Conservation (phyloP, 2,888 invertebrate genomes). For the Thymelicus sylvestris region DNA sequence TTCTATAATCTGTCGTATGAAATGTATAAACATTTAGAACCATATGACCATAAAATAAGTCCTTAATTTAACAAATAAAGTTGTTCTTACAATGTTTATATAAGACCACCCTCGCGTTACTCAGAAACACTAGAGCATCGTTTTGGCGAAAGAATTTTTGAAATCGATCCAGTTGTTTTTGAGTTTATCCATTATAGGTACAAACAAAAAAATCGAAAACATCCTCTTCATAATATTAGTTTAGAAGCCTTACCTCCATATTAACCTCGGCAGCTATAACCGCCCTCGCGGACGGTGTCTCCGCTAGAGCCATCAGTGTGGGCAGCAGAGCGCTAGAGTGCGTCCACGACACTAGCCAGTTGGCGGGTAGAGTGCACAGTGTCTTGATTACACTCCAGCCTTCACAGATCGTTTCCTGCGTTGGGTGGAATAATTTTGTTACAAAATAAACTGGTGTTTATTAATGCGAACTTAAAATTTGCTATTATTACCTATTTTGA, state of each 20-base stretch:
- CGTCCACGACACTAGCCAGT: conserved; percentile 91
- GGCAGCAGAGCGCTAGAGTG: conserved; percentile 91
- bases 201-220: too few species aligned
- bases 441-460: neutral
- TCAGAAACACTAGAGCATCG: too few species aligned
- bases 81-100: too few species aligned
- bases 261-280: conserved; percentile 90
- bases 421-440: neutral
- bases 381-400: conserved; percentile 90
- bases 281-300: conserved; percentile 87
- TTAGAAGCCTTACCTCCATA: conserved; percentile 82
- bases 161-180: too few species aligned
- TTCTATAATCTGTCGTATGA: conserved; percentile 61
- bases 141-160: too few species aligned
- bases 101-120: too few species aligned
- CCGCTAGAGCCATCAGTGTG: conserved; percentile 87
- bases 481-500: too few species aligned
- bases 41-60: too few species aligned
- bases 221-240: conserved; percentile 36
- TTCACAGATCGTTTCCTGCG: conserved; percentile 72
- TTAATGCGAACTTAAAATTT: too few species aligned
- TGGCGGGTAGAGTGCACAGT: conserved; percentile 92
- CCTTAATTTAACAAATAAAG: too few species aligned
- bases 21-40: neutral
- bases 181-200: too few species aligned